Percentiles rank a stretch among this genome's conserved stretches.
Conservation (phyloP, 2,797 vertebrate genomes). For the Chaetodon trifasciatus region DNA sequence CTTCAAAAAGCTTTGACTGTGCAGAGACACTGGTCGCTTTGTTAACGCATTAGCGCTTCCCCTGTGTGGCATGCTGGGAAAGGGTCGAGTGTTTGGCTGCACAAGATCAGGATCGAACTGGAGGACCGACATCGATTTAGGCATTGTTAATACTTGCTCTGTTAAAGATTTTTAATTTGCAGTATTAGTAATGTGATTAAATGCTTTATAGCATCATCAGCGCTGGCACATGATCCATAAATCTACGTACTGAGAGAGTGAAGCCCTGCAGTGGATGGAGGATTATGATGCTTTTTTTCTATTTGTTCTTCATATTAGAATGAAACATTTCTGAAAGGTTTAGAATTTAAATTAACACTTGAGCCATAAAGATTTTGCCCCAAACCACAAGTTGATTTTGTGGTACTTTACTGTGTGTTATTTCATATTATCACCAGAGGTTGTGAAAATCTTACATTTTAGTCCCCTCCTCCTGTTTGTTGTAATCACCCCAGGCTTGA, state of each 20-base stretch:
- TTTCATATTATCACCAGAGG: background rate
- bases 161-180: slow-evolving; percentile 8
- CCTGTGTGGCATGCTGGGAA: background rate
- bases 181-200: background rate
- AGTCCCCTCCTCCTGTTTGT: background rate
- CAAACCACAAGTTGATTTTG: background rate
- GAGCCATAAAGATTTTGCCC: background rate
- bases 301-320: background rate
- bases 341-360: background rate
- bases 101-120: background rate
- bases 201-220: background rate
- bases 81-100: background rate
- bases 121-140: background rate
- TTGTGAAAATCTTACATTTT: background rate
- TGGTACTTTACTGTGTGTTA: background rate
- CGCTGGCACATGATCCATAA: background rate
- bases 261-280: background rate
- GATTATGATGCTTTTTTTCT: background rate
- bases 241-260: background rate
- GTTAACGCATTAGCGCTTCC: slow-evolving; percentile 2
- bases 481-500: slow-evolving; percentile 12
- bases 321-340: background rate
- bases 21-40: background rate
- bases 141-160: background rate
- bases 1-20: background rate